A percentile compares a stretch with the other conserved stretches of the same genome.
Evolutionary conservation across 2,888 invertebrate species (phyloP).

Genomic region (Cecidostiba fungosa): DNA sequence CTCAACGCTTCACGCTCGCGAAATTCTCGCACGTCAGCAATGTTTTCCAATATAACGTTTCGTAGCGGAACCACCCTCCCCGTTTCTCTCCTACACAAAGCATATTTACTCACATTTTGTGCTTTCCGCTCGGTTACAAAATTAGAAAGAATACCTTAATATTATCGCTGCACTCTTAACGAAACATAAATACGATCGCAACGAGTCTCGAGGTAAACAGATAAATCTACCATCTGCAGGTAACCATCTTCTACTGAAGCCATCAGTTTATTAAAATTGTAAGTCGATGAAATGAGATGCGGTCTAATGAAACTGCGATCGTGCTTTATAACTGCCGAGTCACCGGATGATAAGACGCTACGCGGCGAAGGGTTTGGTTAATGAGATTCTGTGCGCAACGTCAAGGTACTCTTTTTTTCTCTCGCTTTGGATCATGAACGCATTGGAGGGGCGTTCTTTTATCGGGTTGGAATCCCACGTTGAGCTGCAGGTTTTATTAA

Average conservation of each 20-base stretch:
- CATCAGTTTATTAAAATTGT: constrained; percentile 37
- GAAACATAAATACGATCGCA: neutral
- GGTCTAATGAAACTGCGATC: constrained; percentile 27
- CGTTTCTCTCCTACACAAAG: neutral
- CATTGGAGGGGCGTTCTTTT: neutral
- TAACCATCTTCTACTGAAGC: constrained; percentile 21
- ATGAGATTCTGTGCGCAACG: neutral
- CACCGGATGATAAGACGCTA: neutral
- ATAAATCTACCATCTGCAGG: constrained; percentile 9
- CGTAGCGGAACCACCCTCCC: too few species aligned
- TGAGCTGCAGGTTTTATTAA: neutral
- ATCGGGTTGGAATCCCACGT: neutral
- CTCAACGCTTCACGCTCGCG: neutral
- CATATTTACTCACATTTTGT: constrained; percentile 9
- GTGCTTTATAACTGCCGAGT: constrained; percentile 10
- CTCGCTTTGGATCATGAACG: neutral
- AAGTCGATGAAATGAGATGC: constrained; percentile 1
- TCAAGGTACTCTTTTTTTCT: neutral
- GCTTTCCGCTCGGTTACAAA: neutral
- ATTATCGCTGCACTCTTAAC: neutral
- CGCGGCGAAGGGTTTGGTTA: neutral
- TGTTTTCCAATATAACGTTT: neutral
- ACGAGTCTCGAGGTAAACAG: neutral
- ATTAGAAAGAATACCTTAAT: neutral
- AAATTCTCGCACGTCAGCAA: neutral